phyloP scores from a whole-genome alignment of 2,888 invertebrate species.

The Epirrita christyi region DNA sequence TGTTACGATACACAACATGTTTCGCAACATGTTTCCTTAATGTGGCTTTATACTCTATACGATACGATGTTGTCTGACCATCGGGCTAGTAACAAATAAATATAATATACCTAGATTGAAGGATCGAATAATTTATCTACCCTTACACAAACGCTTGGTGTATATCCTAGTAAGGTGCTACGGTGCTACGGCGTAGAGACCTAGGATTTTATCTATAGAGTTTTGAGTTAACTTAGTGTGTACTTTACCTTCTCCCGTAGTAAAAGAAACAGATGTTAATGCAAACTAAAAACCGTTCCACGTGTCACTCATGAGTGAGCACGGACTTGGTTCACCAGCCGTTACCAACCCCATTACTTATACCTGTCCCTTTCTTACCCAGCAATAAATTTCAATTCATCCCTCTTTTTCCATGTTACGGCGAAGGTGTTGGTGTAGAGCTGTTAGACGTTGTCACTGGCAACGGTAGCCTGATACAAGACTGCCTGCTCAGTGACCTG shows the following conservation, averaged over 20 bases:
- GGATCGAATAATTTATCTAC: no score
- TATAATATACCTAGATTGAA: no score
- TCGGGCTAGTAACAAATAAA: no score
- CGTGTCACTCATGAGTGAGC: constrained; percentile 77
- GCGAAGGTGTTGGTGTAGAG: constrained; percentile 69
- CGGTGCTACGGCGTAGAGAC: constrained; percentile 11
- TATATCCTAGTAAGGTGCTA: constrained; percentile 1
- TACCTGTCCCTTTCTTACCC: constrained; percentile 57
- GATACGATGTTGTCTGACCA: no score
- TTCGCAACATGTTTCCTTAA: no score
- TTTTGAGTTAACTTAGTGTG: neutral
- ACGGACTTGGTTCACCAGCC: constrained; percentile 66
- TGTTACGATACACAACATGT: no score
- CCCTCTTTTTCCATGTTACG: constrained; percentile 60
- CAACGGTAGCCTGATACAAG: constrained; percentile 77
- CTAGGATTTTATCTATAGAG: neutral
- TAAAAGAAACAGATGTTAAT: constrained; percentile 69
- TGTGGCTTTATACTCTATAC: no score
- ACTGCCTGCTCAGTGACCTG: constrained; percentile 61
- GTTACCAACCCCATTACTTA: constrained; percentile 60
- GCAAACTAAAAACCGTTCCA: constrained; percentile 56
- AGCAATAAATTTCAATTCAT: constrained; percentile 39
- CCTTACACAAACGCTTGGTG: neutral
- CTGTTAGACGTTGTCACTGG: constrained; percentile 80
- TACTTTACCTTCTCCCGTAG: constrained; percentile 9